Evolutionary conservation across 1,140 invertebrate genomes (phyloP).

Genomic region (Liolophura sinensis): DNA sequence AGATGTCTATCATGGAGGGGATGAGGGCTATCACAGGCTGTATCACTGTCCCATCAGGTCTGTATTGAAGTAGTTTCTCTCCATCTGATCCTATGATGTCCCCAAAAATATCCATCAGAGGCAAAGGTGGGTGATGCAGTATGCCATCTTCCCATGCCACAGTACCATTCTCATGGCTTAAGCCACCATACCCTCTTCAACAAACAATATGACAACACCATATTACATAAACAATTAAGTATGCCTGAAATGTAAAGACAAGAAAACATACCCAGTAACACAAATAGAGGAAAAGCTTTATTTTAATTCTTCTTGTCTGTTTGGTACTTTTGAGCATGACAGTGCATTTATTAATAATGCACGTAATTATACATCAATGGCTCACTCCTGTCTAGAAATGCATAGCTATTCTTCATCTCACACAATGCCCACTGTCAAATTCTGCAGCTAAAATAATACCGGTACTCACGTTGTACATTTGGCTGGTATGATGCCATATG

Average conservation of each 20-base stretch:
- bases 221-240: neutral
- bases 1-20: no score
- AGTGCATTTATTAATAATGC: no score
- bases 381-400: no score
- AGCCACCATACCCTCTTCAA: slow-evolving; percentile 33
- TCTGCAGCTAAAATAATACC: no score
- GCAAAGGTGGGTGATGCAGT: slow-evolving; percentile 31
- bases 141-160: slow-evolving; percentile 28
- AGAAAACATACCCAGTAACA: neutral
- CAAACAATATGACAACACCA: neutral
- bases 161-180: slow-evolving; percentile 24
- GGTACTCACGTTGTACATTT: no score
- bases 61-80: slow-evolving; percentile 23
- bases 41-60: slow-evolving; percentile 17
- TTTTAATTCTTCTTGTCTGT: no score
- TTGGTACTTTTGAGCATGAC: no score
- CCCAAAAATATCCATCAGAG: slow-evolving; percentile 36
- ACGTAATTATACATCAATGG: no score
- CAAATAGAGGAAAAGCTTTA: neutral
- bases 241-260: neutral
- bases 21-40: slow-evolving; percentile 16
- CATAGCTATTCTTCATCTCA: no score
- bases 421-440: no score
- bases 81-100: slow-evolving; percentile 39
- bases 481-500: no score